These are phyloP conservation scores for Lysandra bellargus DNA, from an alignment of 2,888 invertebrate genomes.

Conservation along the genomic window DNA sequence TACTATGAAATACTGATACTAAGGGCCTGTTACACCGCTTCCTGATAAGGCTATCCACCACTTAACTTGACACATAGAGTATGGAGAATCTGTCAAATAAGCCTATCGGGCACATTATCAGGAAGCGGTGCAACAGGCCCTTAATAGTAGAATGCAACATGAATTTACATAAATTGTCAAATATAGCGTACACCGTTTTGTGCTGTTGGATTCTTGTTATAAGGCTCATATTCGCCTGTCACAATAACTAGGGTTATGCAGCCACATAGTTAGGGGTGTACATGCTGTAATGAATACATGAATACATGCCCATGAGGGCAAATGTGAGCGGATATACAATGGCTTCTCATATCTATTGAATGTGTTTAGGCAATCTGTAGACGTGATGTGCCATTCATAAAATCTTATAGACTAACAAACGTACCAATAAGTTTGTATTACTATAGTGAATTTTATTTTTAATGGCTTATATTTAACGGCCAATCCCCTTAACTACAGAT, in stretches of 20 bases:
- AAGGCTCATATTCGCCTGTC: conserved; percentile 18
- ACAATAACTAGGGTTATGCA: conserved; percentile 11
- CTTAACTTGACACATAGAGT: no score
- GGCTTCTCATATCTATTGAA: conserved; percentile 45
- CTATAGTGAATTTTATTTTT: neutral
- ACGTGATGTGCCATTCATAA: conserved; percentile 36
- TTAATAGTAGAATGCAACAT: conserved; percentile 36
- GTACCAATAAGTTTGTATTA: neutral
- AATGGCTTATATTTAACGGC: neutral
- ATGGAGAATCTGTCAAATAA: no score
- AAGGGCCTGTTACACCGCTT: no score
- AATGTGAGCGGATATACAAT: conserved; percentile 44
- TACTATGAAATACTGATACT: conserved; percentile 39
- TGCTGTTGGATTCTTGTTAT: neutral
- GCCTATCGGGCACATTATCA: no score
- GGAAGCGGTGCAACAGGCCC: neutral
- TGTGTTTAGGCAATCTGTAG: conserved; percentile 44
- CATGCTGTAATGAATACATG: conserved; percentile 33
- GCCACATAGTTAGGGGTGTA: conserved; percentile 32
- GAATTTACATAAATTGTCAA: conserved; percentile 23
- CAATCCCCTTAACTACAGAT: no score
- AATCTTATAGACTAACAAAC: conserved; percentile 35
- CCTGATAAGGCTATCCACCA: no score
- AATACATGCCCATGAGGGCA: conserved; percentile 38
- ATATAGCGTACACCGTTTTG: conserved; percentile 14